phyloP scores from a whole-genome alignment of 2,888 invertebrate genomes.

The Tuberolachnus salignus region DNA sequence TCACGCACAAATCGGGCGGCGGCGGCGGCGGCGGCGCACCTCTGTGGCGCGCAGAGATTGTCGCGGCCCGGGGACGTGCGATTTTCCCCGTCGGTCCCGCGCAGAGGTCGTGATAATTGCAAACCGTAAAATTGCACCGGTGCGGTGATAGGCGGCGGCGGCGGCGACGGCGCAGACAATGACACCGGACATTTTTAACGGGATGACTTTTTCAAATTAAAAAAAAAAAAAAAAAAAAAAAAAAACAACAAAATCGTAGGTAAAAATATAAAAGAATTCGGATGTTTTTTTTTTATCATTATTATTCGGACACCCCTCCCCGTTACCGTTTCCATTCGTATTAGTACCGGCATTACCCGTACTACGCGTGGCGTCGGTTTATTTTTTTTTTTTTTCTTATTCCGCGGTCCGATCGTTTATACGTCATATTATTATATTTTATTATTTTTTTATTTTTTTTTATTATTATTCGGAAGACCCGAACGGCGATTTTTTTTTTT shows the following conservation, averaged over 20 bases:
- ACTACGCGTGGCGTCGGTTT: background rate
- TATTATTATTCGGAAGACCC: constrained; percentile 4
- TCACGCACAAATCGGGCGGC: background rate
- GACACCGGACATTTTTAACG: constrained; percentile 51
- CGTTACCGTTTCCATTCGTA: constrained; percentile 27
- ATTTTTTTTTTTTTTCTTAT: constrained; percentile 8
- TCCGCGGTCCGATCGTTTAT: too few relatives aligned
- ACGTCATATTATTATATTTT: background rate
- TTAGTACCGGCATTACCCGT: too few relatives aligned
- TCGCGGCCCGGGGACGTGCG: background rate
- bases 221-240: background rate
- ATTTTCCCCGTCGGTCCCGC: constrained; percentile 1
- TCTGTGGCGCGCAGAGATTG: background rate
- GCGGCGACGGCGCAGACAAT: constrained; percentile 17
- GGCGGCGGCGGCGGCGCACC: background rate
- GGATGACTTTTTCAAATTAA: constrained; percentile 46
- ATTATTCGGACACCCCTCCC: background rate
- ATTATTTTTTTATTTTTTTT: background rate
- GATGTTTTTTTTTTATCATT: background rate
- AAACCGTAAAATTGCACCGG: constrained; percentile 34
- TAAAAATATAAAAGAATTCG: background rate
- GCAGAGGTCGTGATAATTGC: constrained; percentile 18
- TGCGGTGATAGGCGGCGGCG: background rate
- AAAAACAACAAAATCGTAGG: too few relatives aligned
- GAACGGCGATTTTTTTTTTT: too few relatives aligned